Conservation (phyloP, 2,113 vertebrate species). For the Nannospalax galili region DNA sequence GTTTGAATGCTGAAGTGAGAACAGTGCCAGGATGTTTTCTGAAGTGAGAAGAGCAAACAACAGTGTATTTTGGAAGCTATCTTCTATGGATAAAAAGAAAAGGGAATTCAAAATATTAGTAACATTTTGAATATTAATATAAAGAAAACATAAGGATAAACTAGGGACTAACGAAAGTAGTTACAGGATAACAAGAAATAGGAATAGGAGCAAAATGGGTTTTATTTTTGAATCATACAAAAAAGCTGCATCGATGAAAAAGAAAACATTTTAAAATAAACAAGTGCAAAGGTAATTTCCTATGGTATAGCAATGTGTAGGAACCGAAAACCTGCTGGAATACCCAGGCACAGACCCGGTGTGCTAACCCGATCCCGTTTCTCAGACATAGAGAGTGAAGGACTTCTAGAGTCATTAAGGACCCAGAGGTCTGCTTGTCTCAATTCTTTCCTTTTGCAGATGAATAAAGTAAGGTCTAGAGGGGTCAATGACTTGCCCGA, state of each 20-base stretch:
- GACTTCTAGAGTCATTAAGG: background rate
- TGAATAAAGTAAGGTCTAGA: constrained; percentile 12
- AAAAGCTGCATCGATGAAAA: background rate
- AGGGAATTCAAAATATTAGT: background rate
- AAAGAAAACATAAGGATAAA: background rate
- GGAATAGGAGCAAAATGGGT: background rate
- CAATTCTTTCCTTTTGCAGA: background rate
- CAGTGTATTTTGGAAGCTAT: background rate
- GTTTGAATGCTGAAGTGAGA: background rate
- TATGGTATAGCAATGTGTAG: background rate
- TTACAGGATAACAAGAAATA: background rate
- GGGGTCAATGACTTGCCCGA: background rate
- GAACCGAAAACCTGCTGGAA: background rate
- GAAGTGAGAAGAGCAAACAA: constrained; percentile 11
- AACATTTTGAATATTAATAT: background rate
- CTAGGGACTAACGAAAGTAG: background rate
- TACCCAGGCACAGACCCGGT: too few relatives aligned
- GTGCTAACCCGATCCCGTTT: background rate
- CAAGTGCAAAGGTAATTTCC: background rate
- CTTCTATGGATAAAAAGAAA: background rate
- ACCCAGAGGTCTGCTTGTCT: background rate
- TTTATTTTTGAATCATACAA: background rate
- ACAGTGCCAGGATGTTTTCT: background rate
- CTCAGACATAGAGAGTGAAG: background rate
- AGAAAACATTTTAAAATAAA: constrained; percentile 13